Evolutionary conservation across 1,140 invertebrate genomes (phyloP).

Genomic region (Leptopilina boulardi): DNA sequence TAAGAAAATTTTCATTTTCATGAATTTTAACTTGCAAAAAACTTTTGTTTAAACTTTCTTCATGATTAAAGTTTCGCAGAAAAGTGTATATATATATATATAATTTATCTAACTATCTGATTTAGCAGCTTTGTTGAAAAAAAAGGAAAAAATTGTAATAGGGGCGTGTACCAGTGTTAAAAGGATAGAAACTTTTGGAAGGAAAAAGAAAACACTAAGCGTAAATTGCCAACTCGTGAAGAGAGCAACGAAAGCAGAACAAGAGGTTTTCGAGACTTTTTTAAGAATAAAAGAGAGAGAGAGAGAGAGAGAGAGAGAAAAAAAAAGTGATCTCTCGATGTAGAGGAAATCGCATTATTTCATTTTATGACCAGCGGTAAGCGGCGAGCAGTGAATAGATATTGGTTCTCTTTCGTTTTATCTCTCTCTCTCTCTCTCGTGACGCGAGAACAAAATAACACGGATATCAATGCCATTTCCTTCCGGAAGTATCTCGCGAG

Average conservation of each 20-base stretch:
- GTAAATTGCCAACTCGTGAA: slow-evolving; percentile 25
- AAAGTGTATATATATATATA: too few species aligned
- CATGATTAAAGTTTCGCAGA: slow-evolving; percentile 3
- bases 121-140: slow-evolving; percentile 11
- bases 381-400: slow-evolving; percentile 29
- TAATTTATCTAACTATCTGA: slow-evolving; percentile 18
- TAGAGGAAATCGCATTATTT: slow-evolving; percentile 53
- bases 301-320: too few species aligned
- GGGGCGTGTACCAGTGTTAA: slow-evolving; percentile 4
- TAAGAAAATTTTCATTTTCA: slow-evolving; percentile 8
- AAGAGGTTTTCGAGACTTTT: slow-evolving; percentile 14
- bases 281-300: slow-evolving; percentile 2
- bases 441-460: slow-evolving; percentile 30
- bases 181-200: slow-evolving; percentile 4
- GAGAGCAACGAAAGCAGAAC: slow-evolving; percentile 27
- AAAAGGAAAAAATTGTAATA: neutral
- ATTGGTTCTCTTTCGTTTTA: neutral
- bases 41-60: slow-evolving; percentile 10
- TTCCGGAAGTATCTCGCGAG: slow-evolving; percentile 33
- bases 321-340: slow-evolving; percentile 1
- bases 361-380: slow-evolving; percentile 42
- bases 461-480: slow-evolving; percentile 32
- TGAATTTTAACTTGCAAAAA: neutral
- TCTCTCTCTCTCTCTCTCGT: slow-evolving; percentile 3
- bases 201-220: slow-evolving; percentile 10